Evolutionary conservation across 1,140 invertebrate genomes (phyloP).

Genomic region (Cotesia glomerata): DNA sequence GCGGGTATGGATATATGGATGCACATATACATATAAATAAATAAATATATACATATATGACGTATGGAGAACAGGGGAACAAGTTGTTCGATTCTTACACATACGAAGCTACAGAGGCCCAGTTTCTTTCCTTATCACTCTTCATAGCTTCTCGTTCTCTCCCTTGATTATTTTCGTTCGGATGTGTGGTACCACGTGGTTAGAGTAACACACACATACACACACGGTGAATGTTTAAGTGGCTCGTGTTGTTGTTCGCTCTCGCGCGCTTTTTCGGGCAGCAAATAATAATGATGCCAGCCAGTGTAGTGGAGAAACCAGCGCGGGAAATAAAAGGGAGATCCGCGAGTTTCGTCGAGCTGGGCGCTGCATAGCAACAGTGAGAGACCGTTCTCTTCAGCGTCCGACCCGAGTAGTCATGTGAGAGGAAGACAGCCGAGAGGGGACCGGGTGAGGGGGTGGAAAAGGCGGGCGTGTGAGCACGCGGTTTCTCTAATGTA

Average conservation of each 20-base stretch:
- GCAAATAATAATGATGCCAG: slow-evolving; percentile 2
- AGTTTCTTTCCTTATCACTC: background rate
- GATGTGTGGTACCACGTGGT: too few relatives aligned
- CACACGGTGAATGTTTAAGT: too few relatives aligned
- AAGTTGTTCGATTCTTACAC: slow-evolving; percentile 1
- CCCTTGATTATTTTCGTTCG: background rate
- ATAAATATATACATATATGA: too few relatives aligned
- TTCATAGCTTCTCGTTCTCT: background rate
- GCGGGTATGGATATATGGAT: too few relatives aligned
- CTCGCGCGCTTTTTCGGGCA: slow-evolving; percentile 6
- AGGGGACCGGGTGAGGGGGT: background rate
- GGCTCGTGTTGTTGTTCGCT: background rate
- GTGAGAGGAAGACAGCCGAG: background rate
- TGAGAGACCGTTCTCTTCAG: slow-evolving; percentile 6
- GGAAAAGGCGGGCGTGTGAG: slow-evolving; percentile 15
- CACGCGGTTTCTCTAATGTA: background rate
- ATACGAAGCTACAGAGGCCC: background rate
- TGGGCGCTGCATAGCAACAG: slow-evolving; percentile 16
- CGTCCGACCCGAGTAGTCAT: background rate
- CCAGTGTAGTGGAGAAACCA: background rate
- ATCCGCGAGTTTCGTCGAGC: background rate
- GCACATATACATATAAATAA: too few relatives aligned
- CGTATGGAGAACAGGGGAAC: slow-evolving; percentile 7
- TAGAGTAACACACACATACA: too few relatives aligned
- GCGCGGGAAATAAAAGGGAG: background rate